phyloP scores from a whole-genome alignment of 2,888 invertebrate genomes.

The Chloromyia formosa region DNA sequence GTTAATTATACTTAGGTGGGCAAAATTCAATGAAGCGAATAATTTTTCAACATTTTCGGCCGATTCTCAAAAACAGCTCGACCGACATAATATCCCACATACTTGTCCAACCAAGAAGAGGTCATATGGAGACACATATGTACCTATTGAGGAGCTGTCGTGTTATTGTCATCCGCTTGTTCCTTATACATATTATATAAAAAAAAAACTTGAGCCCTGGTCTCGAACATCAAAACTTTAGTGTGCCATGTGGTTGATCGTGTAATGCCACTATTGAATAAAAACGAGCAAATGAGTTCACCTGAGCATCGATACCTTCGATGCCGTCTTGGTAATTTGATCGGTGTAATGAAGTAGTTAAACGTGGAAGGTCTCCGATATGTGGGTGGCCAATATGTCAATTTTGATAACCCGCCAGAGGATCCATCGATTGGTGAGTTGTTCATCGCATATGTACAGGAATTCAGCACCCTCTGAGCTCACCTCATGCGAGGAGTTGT shows the following conservation, averaged over 20 bases:
- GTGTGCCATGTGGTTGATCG: slow-evolving; percentile 36
- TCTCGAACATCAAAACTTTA: background rate
- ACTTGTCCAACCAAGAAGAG: background rate
- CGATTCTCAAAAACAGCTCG: slow-evolving; percentile 6
- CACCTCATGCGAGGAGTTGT: background rate
- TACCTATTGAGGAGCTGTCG: background rate
- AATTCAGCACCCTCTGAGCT: no score
- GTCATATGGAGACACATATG: no score
- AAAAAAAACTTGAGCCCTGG: background rate
- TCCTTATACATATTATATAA: background rate
- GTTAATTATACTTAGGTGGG: slow-evolving; percentile 28
- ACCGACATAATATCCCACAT: background rate
- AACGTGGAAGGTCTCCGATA: slow-evolving; percentile 35
- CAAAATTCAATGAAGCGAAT: slow-evolving; percentile 33
- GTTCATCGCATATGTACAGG: no score
- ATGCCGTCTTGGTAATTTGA: slow-evolving; percentile 39
- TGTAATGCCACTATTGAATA: slow-evolving; percentile 18
- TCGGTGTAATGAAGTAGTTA: slow-evolving; percentile 45
- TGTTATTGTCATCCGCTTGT: slow-evolving; percentile 19
- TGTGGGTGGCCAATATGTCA: slow-evolving; percentile 45
- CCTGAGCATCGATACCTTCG: slow-evolving; percentile 23
- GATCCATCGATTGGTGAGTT: slow-evolving; percentile 8
- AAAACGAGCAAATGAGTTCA: background rate
- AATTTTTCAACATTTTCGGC: slow-evolving; percentile 37
- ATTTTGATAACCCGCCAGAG: slow-evolving; percentile 16